Conservation (phyloP, 1,140 invertebrate genomes). For the Leucophenga varia region DNA sequence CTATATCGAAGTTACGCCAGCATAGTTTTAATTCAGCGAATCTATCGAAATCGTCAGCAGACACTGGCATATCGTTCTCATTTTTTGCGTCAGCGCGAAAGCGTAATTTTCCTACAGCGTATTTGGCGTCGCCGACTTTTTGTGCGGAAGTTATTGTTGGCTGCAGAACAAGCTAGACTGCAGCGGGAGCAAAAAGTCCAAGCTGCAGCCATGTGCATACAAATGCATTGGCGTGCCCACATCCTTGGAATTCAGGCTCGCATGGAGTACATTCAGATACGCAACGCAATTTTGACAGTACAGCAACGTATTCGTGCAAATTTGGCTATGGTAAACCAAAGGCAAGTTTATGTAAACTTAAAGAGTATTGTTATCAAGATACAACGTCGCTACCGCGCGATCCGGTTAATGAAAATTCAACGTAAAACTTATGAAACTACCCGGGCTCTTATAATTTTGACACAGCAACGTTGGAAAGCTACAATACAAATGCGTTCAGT, state of each 20-base stretch:
- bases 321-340: constrained; percentile 21
- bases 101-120: constrained; percentile 32
- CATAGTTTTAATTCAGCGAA: constrained; percentile 51
- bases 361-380: constrained; percentile 48
- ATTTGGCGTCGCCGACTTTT: constrained; percentile 33
- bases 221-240: constrained; percentile 29
- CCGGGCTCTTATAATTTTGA: neutral
- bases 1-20: constrained; percentile 36
- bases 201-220: constrained; percentile 37
- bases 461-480: constrained; percentile 16
- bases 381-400: constrained; percentile 58
- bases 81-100: constrained; percentile 24
- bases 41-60: constrained; percentile 47
- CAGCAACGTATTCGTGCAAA: constrained; percentile 42
- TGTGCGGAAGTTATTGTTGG: constrained; percentile 23
- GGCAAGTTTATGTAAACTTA: constrained; percentile 25
- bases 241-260: constrained; percentile 14
- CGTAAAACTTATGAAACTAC: neutral
- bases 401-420: constrained; percentile 13
- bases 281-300: constrained; percentile 19
- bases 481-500: constrained; percentile 26
- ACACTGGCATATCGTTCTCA: constrained; percentile 25
- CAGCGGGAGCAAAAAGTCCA: constrained; percentile 27
- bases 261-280: constrained; percentile 12
- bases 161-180: constrained; percentile 24